These are phyloP conservation scores for Dasysyrphus albostriatus DNA, from an alignment of 2,888 invertebrate species.

Conservation along the genomic window DNA sequence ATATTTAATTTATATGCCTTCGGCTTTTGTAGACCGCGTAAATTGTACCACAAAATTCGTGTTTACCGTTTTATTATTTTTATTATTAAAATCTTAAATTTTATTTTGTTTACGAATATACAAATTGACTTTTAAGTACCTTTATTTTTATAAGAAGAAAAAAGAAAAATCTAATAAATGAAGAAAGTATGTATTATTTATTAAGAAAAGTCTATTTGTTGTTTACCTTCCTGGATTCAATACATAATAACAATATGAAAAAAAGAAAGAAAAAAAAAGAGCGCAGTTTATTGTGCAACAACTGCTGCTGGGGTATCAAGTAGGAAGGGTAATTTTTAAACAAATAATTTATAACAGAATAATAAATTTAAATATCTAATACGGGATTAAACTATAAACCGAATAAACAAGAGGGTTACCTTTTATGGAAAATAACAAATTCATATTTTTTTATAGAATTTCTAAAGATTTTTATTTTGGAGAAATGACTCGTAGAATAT, in stretches of 20 bases:
- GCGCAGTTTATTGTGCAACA: constrained; percentile 32
- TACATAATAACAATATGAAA: not conserved
- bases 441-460: not conserved
- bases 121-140: not conserved
- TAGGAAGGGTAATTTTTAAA: constrained; percentile 15
- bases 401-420: not conserved
- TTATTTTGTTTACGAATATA: not conserved
- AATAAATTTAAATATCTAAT: constrained; percentile 20
- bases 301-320: not conserved
- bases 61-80: not conserved
- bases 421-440: constrained; percentile 21
- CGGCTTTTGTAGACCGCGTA: no score
- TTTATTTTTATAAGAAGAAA: not conserved
- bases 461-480: not conserved
- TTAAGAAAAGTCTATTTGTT: constrained; percentile 35
- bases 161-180: constrained; percentile 8
- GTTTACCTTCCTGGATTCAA: constrained; percentile 22
- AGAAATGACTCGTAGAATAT: not conserved
- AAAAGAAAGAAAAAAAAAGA: not conserved
- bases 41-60: no score
- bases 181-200: constrained; percentile 14
- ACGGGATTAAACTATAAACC: constrained; percentile 21
- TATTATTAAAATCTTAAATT: not conserved
- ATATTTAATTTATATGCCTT: no score
- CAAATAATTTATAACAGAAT: constrained; percentile 30